phyloP scores from a whole-genome alignment of 2,888 invertebrate species.

The Beris morrisii region DNA sequence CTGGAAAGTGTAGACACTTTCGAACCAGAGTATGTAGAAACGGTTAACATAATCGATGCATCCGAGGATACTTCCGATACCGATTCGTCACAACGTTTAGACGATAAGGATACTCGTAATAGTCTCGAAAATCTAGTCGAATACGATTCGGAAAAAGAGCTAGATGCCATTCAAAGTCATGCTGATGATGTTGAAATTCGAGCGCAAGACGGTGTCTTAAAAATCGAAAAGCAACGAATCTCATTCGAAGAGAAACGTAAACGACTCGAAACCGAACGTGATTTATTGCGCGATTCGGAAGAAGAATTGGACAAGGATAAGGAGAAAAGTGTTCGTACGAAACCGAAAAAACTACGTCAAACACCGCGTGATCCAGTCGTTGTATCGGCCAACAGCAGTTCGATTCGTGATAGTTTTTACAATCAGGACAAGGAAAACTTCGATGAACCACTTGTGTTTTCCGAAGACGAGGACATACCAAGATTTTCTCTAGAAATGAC shows the following conservation, averaged over 20 bases:
- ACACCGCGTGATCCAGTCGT: neutral
- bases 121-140: slow-evolving; percentile 40
- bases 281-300: slow-evolving; percentile 53
- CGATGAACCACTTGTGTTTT: slow-evolving; percentile 63
- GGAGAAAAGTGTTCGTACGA: slow-evolving; percentile 24
- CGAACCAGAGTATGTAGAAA: slow-evolving; percentile 61
- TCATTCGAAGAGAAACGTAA: slow-evolving; percentile 56
- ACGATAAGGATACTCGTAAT: slow-evolving; percentile 33
- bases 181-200: slow-evolving; percentile 42
- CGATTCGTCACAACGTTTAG: slow-evolving; percentile 53
- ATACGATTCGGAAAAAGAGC: slow-evolving; percentile 39
- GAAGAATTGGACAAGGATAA: slow-evolving; percentile 43
- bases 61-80: slow-evolving; percentile 57
- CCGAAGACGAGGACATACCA: slow-evolving; percentile 62
- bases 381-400: slow-evolving; percentile 42
- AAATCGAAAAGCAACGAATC: slow-evolving; percentile 53
- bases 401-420: slow-evolving; percentile 61
- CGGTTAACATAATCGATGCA: slow-evolving; percentile 61
- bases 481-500: slow-evolving; percentile 56
- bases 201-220: slow-evolving; percentile 44
- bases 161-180: slow-evolving; percentile 35
- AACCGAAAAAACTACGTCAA: slow-evolving; percentile 32
- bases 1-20: slow-evolving; percentile 60
- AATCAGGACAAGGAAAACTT: slow-evolving; percentile 63
- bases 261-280: slow-evolving; percentile 53